A percentile compares a stretch with the other conserved stretches of the same genome.
Evolutionary conservation across 2,888 invertebrate genomes (phyloP).

Genomic region (Nebria salina): DNA sequence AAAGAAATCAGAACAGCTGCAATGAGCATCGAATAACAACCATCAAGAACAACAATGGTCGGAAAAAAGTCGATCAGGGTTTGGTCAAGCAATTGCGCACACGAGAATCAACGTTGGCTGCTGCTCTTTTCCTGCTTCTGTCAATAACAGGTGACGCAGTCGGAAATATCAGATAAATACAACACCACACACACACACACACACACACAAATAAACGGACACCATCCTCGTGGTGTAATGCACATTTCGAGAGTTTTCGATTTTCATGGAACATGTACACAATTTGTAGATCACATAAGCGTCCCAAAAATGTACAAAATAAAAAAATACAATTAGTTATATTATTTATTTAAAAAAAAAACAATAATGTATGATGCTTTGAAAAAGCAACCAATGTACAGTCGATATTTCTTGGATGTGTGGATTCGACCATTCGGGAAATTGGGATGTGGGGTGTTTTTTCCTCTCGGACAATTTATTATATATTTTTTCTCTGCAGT

Average conservation of each 20-base stretch:
- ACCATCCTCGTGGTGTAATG: not conserved
- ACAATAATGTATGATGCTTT: no score
- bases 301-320: no score
- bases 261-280: not conserved
- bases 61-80: not conserved
- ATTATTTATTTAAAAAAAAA: no score
- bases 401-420: conserved; percentile 2
- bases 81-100: conserved; percentile 11
- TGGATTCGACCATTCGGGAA: conserved; percentile 31
- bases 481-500: not conserved
- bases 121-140: conserved; percentile 18
- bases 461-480: not conserved
- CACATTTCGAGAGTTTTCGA: not conserved
- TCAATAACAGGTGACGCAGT: conserved; percentile 23
- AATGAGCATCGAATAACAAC: conserved; percentile 4
- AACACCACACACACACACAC: not conserved
- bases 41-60: conserved; percentile 7
- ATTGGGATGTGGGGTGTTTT: conserved; percentile 26
- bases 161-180: conserved; percentile 30
- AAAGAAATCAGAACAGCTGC: not conserved
- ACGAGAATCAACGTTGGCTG: not conserved
- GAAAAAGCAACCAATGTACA: not conserved
- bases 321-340: no score
- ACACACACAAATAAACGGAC: not conserved
- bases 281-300: no score